Evolutionary conservation across 2,797 vertebrate genomes (phyloP), one percentile per base, ranked within the genome.

Genomic region (Odontamblyopus lacepedii): DNA sequence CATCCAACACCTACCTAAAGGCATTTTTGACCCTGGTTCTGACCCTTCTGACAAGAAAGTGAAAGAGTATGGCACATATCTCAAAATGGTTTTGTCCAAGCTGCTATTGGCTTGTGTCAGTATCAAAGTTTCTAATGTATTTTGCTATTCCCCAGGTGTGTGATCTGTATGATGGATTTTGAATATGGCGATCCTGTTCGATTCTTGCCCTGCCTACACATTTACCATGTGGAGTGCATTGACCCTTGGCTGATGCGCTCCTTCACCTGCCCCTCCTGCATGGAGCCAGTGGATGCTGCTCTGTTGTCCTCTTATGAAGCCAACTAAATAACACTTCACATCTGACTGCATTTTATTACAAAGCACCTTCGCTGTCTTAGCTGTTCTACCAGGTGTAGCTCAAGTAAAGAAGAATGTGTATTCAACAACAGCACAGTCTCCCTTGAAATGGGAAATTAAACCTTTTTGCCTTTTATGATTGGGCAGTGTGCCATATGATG

Each of bases 151-250:
- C 68, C 8, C 78, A 96, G 95, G 91, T 96, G 95, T 89, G 95
- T 95, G 80, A 96, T 96, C 91, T 96, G 95, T 91, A 96, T 96
- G 95, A 88, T 96, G 93, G 95, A 96, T 84, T 96, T 96, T 75
- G 94, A 95, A 73, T 94, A 92, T 0, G 93, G 94, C 0, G 95
- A 95, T 61, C 92, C 94, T 15, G 90, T 96, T 27, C 94, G 95
- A 83, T 96, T 96, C 87, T 81, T 96, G 85, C 95, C 95, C 74
- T 96, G 95, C 75, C 92, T 96, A 79, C 95, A 96, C 90, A 93
- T 94, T 86, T 96, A 96, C 87, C 95, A 96, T 2, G 83, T 94
- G 80, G 94, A 95, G 60, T 96, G 95, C 93, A 96, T 96, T 35
- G 95, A 96, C 48, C 82, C 93, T 61, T 96, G 95, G 95, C 93